Base-by-base conservation (phyloP, 2,797 vertebrate genomes). In the Ataeniobius toweri region DNA sequence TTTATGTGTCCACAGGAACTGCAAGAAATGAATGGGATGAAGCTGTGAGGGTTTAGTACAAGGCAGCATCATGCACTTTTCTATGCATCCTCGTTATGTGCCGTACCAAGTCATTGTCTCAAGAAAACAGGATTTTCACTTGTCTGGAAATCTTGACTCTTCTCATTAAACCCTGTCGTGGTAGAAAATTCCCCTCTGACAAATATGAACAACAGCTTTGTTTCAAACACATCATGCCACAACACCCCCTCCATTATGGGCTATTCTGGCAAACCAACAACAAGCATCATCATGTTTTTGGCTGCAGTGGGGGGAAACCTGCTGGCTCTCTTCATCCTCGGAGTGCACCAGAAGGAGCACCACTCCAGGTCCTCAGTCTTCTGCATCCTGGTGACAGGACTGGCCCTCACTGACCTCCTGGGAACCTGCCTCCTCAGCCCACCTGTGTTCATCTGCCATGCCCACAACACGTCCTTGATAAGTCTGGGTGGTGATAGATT, bases 401-500 rank as follows among this genome's bases (percentile, higher is more conserved):
- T 98, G 92, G 97, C 95, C 0, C 87, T 95, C 83, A 98, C 97
- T 0, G 97, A 98, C 91, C 94, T 98, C 80, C 93, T 96, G 89
- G 97, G 97, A 82, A 97, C 97, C 3, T 97, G 96, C 76, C 89
- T 96, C 86, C 94, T 97, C 82, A 98, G 97, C 85, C 97, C 97
- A 0, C 89, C 96, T 0, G 97, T 98, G 50, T 97, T 98, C 14
- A 94, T 96, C 73, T 96, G 96, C 85, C 97, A 98, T 0, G 95
- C 96, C 7, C 87, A 59, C 2, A 94, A 93, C 63, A 84, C 84
- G 77, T 95, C 97, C 0, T 86, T 98, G 69, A 87, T 96, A 55
- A 90, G 91, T 0, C 83, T 96, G 73, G 93, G 90, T 0, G 79
- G 82, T 0, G 77, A 76, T 0, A 39, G 63, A 0, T 92, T 98